These are phyloP conservation scores for Heliconius nattereri DNA, from an alignment of 1,140 invertebrate genomes.

Conservation along the genomic window DNA sequence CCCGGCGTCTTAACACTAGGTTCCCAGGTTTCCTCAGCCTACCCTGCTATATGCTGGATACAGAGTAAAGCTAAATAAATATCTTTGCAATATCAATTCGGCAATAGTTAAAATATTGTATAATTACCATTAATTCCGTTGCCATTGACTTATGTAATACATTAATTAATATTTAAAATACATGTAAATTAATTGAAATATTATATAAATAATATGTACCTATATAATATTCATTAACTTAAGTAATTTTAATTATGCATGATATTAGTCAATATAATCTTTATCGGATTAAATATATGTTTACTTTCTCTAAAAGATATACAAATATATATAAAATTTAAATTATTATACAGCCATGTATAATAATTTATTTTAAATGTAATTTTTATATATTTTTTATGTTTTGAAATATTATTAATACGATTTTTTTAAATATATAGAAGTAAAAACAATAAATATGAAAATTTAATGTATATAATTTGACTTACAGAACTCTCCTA, in stretches of 20 bases:
- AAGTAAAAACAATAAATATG: too few relatives aligned
- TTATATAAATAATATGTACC: not conserved
- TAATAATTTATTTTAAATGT: too few relatives aligned
- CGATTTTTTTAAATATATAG: too few relatives aligned
- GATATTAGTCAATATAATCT: not conserved
- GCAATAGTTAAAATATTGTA: too few relatives aligned
- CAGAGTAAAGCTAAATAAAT: too few relatives aligned
- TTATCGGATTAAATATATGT: not conserved
- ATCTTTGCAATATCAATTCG: too few relatives aligned
- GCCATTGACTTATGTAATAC: not conserved
- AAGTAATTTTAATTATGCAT: not conserved
- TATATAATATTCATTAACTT: not conserved
- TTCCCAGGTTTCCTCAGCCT: too few relatives aligned
- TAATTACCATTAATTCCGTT: too few relatives aligned
- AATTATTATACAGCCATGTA: not conserved
- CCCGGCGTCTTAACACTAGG: too few relatives aligned
- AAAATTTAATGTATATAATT: slow-evolving; percentile 25
- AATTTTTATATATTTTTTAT: too few relatives aligned
- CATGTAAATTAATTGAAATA: not conserved
- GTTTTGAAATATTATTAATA: too few relatives aligned
- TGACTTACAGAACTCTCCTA: slow-evolving; percentile 61
- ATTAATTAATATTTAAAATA: not conserved
- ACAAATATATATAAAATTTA: not conserved
- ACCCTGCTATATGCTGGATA: too few relatives aligned
- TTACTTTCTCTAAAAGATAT: not conserved